Conservation (phyloP, 2,797 vertebrate species). For the Vultur gryphus region DNA sequence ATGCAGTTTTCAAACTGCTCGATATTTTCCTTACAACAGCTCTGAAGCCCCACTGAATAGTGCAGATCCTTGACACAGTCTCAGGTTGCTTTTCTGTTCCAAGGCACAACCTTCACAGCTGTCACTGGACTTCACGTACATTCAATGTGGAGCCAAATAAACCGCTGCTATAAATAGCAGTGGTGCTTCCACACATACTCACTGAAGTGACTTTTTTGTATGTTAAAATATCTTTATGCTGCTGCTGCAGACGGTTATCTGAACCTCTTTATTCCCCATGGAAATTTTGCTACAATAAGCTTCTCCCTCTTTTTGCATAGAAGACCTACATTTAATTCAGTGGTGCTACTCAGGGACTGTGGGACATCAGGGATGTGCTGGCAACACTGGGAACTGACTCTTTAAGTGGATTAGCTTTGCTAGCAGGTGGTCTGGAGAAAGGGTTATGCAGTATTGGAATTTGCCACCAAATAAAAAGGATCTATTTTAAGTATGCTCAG, state of each 20-base stretch:
- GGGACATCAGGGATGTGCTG: neutral
- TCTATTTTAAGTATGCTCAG: neutral
- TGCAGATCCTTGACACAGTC: neutral
- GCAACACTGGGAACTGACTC: neutral
- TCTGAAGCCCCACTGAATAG: neutral
- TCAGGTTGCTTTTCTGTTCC: neutral
- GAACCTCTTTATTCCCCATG: neutral
- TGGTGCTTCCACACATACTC: neutral
- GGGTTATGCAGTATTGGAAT: neutral
- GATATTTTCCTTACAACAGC: accelerated
- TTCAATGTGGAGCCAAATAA: neutral
- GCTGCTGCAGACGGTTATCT: neutral
- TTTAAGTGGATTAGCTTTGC: neutral
- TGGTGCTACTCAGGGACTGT: neutral
- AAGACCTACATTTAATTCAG: neutral
- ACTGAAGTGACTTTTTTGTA: neutral
- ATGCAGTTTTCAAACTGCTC: neutral
- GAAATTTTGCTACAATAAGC: neutral
- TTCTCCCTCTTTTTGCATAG: neutral
- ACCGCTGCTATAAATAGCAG: neutral
- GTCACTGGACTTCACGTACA: accelerated
- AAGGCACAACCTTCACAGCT: neutral
- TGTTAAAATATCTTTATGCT: neutral
- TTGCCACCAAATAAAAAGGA: neutral
- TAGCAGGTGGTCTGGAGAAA: neutral